Evolutionary conservation across 53 echinoderm and acorn worm genomes (phyloP).

Genomic region (Echinometra lucunter): DNA sequence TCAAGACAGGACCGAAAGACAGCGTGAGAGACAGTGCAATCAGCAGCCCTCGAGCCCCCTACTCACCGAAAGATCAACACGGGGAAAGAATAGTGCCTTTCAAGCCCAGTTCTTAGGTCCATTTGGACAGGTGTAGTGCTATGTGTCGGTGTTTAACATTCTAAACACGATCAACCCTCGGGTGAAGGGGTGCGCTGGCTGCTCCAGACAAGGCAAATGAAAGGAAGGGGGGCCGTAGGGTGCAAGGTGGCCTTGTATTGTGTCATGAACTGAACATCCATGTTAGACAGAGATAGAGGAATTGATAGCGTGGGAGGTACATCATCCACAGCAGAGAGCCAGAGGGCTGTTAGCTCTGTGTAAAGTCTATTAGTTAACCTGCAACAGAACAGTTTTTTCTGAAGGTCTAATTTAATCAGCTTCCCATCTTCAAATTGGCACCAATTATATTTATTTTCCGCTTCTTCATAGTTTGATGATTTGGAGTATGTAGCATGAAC

Average conservation of each 20-base stretch:
- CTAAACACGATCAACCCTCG: not conserved
- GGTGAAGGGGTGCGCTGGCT: not conserved
- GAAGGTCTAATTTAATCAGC: too few species aligned
- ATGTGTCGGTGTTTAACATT: conserved; percentile 18
- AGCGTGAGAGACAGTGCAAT: not conserved
- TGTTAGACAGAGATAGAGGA: not conserved
- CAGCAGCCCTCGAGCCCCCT: conserved; percentile 2
- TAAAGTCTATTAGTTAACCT: too few species aligned
- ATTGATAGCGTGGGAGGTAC: not conserved
- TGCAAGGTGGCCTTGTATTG: conserved; percentile 5
- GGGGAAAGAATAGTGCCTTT: conserved; percentile 2
- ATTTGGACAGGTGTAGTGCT: conserved; percentile 49
- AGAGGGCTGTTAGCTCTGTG: too few species aligned
- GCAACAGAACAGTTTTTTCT: too few species aligned
- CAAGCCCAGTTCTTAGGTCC: not conserved
- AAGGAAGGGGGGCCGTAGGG: not conserved
- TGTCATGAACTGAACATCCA: not conserved
- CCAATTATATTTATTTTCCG: too few species aligned
- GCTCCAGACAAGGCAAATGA: not conserved
- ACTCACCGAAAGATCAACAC: conserved; percentile 4
- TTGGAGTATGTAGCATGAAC: too few species aligned
- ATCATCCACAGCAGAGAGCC: not conserved
- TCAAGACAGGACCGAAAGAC: not conserved
- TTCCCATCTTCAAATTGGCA: too few species aligned
- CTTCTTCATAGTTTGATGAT: too few species aligned